phyloP scores from a whole-genome alignment of 2,888 invertebrate genomes.

The Napeogenes inachia region DNA sequence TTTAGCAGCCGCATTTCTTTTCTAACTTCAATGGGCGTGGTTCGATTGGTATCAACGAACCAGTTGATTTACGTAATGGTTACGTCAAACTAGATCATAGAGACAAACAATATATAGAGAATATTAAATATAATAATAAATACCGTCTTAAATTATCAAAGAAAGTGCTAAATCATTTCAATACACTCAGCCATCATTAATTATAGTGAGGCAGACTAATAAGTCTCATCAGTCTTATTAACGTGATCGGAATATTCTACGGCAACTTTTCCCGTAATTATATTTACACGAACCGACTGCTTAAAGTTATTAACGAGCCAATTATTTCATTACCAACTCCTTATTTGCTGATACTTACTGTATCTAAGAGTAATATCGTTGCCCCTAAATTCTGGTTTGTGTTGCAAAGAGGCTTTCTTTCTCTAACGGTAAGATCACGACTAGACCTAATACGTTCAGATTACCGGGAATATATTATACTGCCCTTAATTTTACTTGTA shows the following conservation, averaged over 20 bases:
- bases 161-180: constrained; percentile 6
- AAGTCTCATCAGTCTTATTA: constrained; percentile 28
- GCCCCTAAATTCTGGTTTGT: constrained; percentile 17
- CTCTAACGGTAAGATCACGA: constrained; percentile 26
- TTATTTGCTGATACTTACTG: constrained; percentile 26
- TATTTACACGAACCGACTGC: constrained; percentile 25
- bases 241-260: constrained; percentile 22
- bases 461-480: constrained; percentile 8
- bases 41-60: constrained; percentile 8
- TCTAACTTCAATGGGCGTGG: constrained; percentile 19
- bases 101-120: constrained; percentile 11
- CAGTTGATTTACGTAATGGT: constrained; percentile 24
- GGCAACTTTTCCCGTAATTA: constrained; percentile 27
- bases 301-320: constrained; percentile 33
- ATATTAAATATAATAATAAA: no score
- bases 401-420: constrained; percentile 23
- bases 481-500: constrained; percentile 4
- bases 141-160: no score
- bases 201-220: constrained; percentile 27
- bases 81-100: constrained; percentile 9
- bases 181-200: constrained; percentile 24
- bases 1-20: constrained; percentile 11
- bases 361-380: constrained; percentile 25
- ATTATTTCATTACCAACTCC: constrained; percentile 34
- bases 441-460: constrained; percentile 11